Conservation (phyloP, 2,797 vertebrate genomes). For the Sebastes hubbsi region DNA sequence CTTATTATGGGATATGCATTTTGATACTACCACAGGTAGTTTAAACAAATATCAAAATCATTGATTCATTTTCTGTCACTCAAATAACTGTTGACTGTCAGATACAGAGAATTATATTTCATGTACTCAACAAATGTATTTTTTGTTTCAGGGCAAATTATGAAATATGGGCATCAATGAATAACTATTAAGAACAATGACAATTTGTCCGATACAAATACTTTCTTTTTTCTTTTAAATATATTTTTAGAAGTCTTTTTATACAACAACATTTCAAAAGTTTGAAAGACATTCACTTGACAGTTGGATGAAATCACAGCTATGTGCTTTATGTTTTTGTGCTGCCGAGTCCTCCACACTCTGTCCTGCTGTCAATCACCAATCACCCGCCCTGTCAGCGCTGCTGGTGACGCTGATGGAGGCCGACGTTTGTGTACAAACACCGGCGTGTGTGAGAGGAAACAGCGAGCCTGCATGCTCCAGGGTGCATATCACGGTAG, state of each 20-base stretch:
- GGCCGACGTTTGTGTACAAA: slow-evolving; percentile 47
- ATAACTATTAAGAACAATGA: background rate
- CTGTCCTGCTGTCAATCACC: slow-evolving; percentile 46
- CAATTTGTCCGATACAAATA: background rate
- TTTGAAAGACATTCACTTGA: background rate
- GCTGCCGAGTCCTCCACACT: slow-evolving; percentile 15
- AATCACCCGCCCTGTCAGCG: background rate
- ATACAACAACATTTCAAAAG: slow-evolving; percentile 4
- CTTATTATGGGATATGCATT: background rate
- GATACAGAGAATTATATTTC: background rate
- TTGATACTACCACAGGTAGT: background rate
- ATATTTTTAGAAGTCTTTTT: background rate
- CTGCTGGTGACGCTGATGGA: slow-evolving; percentile 21
- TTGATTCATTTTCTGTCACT: background rate
- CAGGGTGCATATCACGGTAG: background rate
- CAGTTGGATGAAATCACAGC: slow-evolving; percentile 6
- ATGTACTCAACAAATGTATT: background rate
- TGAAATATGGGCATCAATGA: background rate
- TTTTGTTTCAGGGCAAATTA: background rate
- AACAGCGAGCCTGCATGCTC: background rate
- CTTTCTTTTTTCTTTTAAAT: background rate
- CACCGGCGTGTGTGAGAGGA: slow-evolving; percentile 8
- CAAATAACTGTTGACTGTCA: background rate
- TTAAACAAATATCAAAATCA: no score
- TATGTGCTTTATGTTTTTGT: background rate